Evolutionary conservation across 1,140 invertebrate genomes (phyloP), one percentile per base, ranked within the genome.

Genomic region (Neelides sp.): DNA sequence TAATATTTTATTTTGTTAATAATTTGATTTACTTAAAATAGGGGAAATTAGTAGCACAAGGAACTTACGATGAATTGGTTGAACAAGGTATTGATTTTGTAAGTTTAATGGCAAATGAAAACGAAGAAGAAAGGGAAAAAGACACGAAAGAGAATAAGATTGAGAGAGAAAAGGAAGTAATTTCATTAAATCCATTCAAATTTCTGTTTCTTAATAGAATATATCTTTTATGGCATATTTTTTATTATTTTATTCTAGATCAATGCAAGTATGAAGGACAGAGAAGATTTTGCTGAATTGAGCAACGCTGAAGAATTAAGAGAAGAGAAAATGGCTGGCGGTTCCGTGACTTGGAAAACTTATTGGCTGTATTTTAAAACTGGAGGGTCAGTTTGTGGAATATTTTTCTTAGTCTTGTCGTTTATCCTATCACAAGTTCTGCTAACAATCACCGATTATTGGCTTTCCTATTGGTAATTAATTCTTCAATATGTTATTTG

Each of bases 311-410:
- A 36, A 22, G 41, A 3, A 41, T 2, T 2, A 23, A 7, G 7
- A 46, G 23, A 20, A 22, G 20, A 17, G 17, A 30, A 39, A 36
- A 45, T 27, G 23, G 7, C 19, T 39, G 10, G 15, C 13, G 47
- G 47, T 12, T 13, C 47, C n/a, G 47, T 48, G 7, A 48, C 15
- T 17, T 39, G 35, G 34, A 48, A 24, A 26, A 37, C 35, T 10
- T 48, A 48, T 19, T 48, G 34, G 34, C 5, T 4, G 19, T 39
- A 39, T 39, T 7, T 39, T 7, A 10, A 15, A 39, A 7, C 36
- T 39, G 10, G 36, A 7, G 10, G 15, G 4, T 27, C 19, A 27
- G 12, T 19, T 26, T 27, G 42, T 32, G 28, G 28, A 8, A 8
- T 32, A 13, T 8, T 32, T 5, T 32, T 32, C 28, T 32, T 32